Conservation (phyloP, 2,888 invertebrate species). For the Caenorhabditis sp. region DNA sequence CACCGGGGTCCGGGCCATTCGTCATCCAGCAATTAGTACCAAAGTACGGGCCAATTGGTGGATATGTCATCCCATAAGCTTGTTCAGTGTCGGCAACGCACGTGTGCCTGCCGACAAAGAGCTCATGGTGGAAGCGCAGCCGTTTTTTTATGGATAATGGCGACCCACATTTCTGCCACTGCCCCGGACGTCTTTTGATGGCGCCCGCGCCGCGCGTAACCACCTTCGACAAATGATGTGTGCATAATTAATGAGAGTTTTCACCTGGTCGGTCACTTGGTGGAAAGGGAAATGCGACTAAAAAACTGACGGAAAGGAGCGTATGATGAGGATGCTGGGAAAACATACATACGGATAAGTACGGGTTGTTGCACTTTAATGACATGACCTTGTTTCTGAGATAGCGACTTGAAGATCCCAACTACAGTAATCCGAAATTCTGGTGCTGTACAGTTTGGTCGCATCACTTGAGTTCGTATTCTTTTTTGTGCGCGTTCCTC, state of each 20-base stretch:
- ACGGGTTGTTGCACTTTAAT: slow-evolving; percentile 28
- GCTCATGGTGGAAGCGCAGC: slow-evolving; percentile 5
- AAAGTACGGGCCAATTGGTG: not conserved
- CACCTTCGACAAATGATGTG: slow-evolving; percentile 61
- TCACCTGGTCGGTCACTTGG: slow-evolving; percentile 11
- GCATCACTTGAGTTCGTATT: too few relatives aligned
- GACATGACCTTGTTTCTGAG: slow-evolving; percentile 22
- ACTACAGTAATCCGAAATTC: too few relatives aligned
- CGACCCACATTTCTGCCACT: slow-evolving; percentile 40
- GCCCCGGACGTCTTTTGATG: slow-evolving; percentile 15
- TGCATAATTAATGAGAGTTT: slow-evolving; percentile 57
- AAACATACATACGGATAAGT: slow-evolving; percentile 33
- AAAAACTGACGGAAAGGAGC: slow-evolving; percentile 1
- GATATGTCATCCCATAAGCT: slow-evolving; percentile 29
- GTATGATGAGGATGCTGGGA: slow-evolving; percentile 12
- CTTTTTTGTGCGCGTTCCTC: too few relatives aligned
- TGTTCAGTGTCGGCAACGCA: slow-evolving; percentile 21
- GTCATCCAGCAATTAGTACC: slow-evolving; percentile 15
- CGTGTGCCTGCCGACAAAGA: slow-evolving; percentile 51
- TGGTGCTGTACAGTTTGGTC: too few relatives aligned
- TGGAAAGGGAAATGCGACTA: not conserved
- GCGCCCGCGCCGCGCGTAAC: slow-evolving; percentile 18
- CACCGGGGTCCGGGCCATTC: not conserved
- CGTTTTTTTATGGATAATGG: slow-evolving; percentile 37
- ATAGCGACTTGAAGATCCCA: too few relatives aligned